Evolutionary conservation across 2,113 vertebrate species (phyloP), one percentile per base, ranked within the genome.

Genomic region (Procavia capensis): DNA sequence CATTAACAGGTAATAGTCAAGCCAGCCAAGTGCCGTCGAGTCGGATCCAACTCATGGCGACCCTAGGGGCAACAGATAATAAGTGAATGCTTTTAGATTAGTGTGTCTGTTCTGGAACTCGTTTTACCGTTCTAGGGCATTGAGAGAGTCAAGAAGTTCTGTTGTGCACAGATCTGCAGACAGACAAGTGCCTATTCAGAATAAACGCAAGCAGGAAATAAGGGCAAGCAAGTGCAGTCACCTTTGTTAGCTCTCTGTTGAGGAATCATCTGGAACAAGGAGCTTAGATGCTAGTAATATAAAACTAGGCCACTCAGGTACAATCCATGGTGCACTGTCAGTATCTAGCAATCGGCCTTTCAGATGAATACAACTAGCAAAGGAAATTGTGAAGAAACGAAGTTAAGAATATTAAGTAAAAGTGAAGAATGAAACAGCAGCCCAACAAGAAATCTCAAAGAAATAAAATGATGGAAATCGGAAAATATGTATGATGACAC

Each of bases 1-100:
- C 90, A 72, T 86, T 95, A 89, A 75, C 34, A 94, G 95, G 68
- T 95, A n/a, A n/a, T n/a, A n/a, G n/a, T n/a, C n/a, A n/a, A n/a
- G n/a, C n/a, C n/a, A n/a, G n/a, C n/a, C n/a, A n/a, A n/a, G n/a
- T n/a, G n/a, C n/a, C n/a, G n/a, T n/a, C n/a, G n/a, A n/a, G n/a
- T n/a, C n/a, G n/a, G n/a, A n/a, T n/a, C n/a, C n/a, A n/a, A n/a
- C n/a, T n/a, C n/a, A n/a, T n/a, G n/a, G n/a, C n/a, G n/a, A n/a
- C n/a, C n/a, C n/a, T n/a, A n/a, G n/a, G n/a, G n/a, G n/a, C n/a
- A n/a, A n/a, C n/a, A n/a, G n/a, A n/a, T n/a, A n/a, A n/a, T n/a
- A n/a, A 66, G 74, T 6, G 2, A 93, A 96, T 91, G 83, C 86
- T 93, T 57, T 83, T 74, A 96, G 81, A 94, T 95, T 96, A 91